Evolutionary conservation across 2,113 vertebrate genomes (phyloP).

Genomic region (Delphinapterus leucas): DNA sequence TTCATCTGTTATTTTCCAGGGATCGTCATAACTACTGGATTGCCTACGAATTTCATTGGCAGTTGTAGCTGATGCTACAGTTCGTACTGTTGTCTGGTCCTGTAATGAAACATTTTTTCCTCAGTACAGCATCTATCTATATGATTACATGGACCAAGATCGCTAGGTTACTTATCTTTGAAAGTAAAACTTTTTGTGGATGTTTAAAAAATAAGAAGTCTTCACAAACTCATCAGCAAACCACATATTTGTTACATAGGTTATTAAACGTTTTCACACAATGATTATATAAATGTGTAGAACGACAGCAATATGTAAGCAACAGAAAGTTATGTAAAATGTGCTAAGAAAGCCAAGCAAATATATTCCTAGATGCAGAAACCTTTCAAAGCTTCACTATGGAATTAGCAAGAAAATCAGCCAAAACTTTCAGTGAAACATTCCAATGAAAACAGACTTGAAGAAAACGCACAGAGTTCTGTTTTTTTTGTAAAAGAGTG

Average conservation of each 20-base stretch:
- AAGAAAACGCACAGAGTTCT: slow-evolving; percentile 54
- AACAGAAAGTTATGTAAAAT: slow-evolving; percentile 76
- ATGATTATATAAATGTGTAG: slow-evolving; percentile 67
- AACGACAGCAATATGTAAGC: slow-evolving; percentile 81
- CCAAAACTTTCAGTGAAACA: slow-evolving; percentile 57
- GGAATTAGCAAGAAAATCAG: slow-evolving; percentile 56
- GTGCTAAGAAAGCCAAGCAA: slow-evolving; percentile 81
- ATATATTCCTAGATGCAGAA: slow-evolving; percentile 63
- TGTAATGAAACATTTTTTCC: slow-evolving; percentile 86
- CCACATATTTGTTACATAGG: slow-evolving; percentile 48
- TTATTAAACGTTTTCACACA: slow-evolving; percentile 72
- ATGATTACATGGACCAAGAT: slow-evolving; percentile 66
- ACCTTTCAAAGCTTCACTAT: slow-evolving; percentile 51
- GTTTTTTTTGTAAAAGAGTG: slow-evolving; percentile 48
- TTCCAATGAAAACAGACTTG: slow-evolving; percentile 63
- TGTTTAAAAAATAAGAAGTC: slow-evolving; percentile 65
- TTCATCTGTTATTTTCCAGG: slow-evolving; percentile 99
- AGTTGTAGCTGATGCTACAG: slow-evolving; percentile 90
- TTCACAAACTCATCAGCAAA: slow-evolving; percentile 67
- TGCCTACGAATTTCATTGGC: slow-evolving; percentile 98
- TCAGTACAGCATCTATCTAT: slow-evolving; percentile 82
- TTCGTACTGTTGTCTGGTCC: slow-evolving; percentile 95
- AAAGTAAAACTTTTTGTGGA: slow-evolving; percentile 75
- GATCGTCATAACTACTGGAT: slow-evolving; percentile 96
- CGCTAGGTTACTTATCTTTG: slow-evolving; percentile 75